A percentile compares a stretch with the other conserved stretches of the same genome.
These are phyloP conservation scores for Temnothorax ravouxi DNA, from an alignment of 2,888 invertebrate species.

Conservation along the genomic window DNA sequence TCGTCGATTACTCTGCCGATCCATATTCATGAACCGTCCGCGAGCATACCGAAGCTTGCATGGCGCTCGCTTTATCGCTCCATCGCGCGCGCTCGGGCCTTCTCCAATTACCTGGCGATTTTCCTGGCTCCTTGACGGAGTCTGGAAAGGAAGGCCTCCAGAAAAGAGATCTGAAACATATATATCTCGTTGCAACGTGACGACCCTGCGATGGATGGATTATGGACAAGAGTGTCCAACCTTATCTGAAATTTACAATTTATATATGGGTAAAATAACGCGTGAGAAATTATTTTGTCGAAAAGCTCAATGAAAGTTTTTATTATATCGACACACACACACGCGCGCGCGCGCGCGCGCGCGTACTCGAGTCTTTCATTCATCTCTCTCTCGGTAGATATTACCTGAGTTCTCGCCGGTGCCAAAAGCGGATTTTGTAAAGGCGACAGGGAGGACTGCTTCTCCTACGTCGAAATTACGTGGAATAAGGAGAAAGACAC, in stretches of 20 bases:
- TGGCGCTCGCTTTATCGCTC: conserved; percentile 47
- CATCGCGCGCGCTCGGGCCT: conserved; percentile 8
- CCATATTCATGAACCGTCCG: conserved; percentile 64
- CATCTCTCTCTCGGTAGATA: neutral
- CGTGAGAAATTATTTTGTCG: neutral
- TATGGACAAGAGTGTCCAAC: neutral
- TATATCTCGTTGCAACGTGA: neutral
- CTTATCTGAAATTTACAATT: neutral
- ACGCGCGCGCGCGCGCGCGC: too few species aligned
- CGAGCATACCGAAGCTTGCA: conserved; percentile 42
- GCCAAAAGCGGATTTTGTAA: neutral
- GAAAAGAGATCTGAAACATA: neutral
- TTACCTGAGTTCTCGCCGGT: neutral
- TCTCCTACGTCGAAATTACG: neutral
- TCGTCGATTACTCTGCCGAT: conserved; percentile 59
- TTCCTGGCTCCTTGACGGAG: conserved; percentile 7
- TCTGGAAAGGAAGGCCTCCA: conserved; percentile 7
- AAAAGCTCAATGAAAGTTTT: neutral
- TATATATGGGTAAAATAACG: neutral
- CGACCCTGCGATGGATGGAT: neutral
- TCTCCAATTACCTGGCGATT: conserved; percentile 21
- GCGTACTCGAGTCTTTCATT: neutral
- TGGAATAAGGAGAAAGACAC: neutral
- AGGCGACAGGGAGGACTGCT: neutral
- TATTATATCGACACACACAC: neutral